Evolutionary conservation across 2,113 vertebrate species (phyloP).

Genomic region (Urocolius indicus): DNA sequence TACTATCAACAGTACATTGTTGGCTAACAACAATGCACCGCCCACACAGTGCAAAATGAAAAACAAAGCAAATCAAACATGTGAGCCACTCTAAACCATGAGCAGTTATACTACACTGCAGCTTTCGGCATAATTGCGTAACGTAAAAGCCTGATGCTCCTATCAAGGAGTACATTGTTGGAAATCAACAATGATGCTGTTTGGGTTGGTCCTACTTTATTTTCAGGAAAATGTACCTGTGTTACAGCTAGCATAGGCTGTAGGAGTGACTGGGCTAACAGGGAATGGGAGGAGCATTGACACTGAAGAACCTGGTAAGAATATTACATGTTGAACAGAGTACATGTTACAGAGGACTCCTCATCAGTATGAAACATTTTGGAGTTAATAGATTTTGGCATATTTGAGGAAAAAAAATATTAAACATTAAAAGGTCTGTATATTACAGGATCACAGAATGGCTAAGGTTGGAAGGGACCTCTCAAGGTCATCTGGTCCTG

Average conservation of each 20-base stretch:
- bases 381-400: not conserved
- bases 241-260: constrained; percentile 89
- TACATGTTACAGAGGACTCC: constrained; percentile 3
- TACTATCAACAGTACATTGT: constrained; percentile 94
- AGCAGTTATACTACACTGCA: constrained; percentile 31
- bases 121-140: constrained; percentile 21
- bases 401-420: not conserved
- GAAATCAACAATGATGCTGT: constrained; percentile 87
- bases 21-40: constrained; percentile 94
- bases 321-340: constrained; percentile 75
- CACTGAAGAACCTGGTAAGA: constrained; percentile 88
- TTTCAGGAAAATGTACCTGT: constrained; percentile 85
- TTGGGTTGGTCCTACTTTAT: constrained; percentile 73
- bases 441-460: not conserved
- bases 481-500: not conserved
- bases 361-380: not conserved
- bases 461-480: not conserved
- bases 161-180: constrained; percentile 87
- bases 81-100: not conserved
- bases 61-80: not conserved
- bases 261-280: constrained; percentile 89
- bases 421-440: not conserved
- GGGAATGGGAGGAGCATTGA: constrained; percentile 88
- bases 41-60: constrained; percentile 85
- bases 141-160: not conserved